A percentile compares a stretch with the other conserved stretches of the same genome.
phyloP scores from a whole-genome alignment of 2,113 vertebrate genomes.

The Circaetus cinerascens region DNA sequence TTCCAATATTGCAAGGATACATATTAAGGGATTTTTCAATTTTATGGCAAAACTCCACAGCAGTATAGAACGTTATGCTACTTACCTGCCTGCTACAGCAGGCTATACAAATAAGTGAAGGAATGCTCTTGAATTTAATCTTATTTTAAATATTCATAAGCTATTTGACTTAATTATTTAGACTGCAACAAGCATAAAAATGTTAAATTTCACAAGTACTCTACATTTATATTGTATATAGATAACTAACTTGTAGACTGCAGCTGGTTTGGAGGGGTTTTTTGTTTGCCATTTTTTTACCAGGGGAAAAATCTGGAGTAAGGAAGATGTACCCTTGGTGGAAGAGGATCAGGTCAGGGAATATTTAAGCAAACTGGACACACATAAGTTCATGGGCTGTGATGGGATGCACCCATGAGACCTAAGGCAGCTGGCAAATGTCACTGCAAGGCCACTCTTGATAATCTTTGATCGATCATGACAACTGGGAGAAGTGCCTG shows the following conservation, averaged over 20 bases:
- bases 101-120: slow-evolving; percentile 48
- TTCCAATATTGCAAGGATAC: slow-evolving; percentile 47
- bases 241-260: slow-evolving; percentile 63
- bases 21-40: slow-evolving; percentile 51
- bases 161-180: slow-evolving; percentile 74
- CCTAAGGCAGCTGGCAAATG: not conserved
- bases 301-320: not conserved
- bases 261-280: not conserved
- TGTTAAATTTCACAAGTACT: slow-evolving; percentile 66
- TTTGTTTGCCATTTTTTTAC: not conserved
- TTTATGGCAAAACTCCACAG: slow-evolving; percentile 40
- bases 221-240: slow-evolving; percentile 66
- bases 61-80: not conserved
- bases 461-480: not conserved
- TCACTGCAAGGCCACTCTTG: not conserved
- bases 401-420: not conserved
- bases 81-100: slow-evolving; percentile 9
- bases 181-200: slow-evolving; percentile 55
- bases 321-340: not conserved
- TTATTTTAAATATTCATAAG: slow-evolving; percentile 79
- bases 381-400: rapidly evolving
- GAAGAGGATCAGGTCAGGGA: not conserved
- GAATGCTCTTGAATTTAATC: slow-evolving; percentile 66
- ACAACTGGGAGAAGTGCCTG: not conserved
- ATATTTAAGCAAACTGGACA: not conserved